Base-by-base conservation (phyloP, 2,113 vertebrate species). In the Zeus faber region DNA sequence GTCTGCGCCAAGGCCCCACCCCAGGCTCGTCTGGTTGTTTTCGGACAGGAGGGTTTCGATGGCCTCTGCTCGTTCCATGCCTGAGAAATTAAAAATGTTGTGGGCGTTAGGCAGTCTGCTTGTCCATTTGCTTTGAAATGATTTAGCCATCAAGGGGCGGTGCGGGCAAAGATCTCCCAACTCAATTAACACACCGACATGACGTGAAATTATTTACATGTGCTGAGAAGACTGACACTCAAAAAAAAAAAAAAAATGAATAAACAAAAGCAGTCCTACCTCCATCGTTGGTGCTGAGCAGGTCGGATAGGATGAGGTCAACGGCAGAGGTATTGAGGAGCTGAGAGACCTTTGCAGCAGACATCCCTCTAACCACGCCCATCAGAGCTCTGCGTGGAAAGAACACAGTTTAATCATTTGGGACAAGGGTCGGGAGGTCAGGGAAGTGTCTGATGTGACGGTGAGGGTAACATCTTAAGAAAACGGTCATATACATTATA, bases 1-100 rank as follows among this genome's bases (percentile, higher is more conserved):
- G 1, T 75, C 55, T 1, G 83, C 73, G 1, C 80, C 82, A 3
- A 90, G 46, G 10, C 75, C 79, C 88, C 88, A 91, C 46, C 31
- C 85, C 58, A 89, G 3, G 16, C n/a, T 74, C 13, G 66, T 78
- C 67, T 88, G 84, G 39, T 62, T 44, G n/a, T 61, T 40, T 21
- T 8, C 44, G 1, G 56, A 1, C 7, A 76, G 44, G 0, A 91
- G 83, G 14, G 1, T 2, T 22, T 83, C 20, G 37, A 89, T 53
- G 21, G 2, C 53, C 17, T 18, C 0, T 6, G 80, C 70, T 20
- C 49, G 68, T 37, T 59, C 55, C 20, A 4, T 1, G 8, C 81
- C 85, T 75, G 66, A 4, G 17, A 5, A n/a, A n/a, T n/a, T n/a
- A n/a, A n/a, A n/a, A n/a, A n/a, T n/a, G n/a, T n/a, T n/a, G n/a